These are phyloP conservation scores for Pterocles burchelli DNA, from an alignment of 2,113 vertebrate genomes.

Conservation along the genomic window DNA sequence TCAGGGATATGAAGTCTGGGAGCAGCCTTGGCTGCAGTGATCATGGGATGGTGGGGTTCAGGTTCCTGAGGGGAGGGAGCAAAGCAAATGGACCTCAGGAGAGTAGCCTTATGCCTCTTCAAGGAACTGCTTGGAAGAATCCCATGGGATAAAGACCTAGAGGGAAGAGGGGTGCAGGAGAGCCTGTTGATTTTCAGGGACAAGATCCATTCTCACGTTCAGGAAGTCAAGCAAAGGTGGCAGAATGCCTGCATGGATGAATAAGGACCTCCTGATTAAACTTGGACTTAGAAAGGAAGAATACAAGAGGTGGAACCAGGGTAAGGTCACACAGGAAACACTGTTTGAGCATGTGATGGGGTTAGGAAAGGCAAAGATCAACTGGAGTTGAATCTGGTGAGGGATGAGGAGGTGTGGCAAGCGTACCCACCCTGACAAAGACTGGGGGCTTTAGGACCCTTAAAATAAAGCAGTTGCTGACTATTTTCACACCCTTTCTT, in stretches of 20 bases:
- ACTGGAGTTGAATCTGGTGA: neutral
- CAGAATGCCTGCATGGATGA: neutral
- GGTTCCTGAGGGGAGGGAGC: neutral
- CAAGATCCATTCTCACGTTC: neutral
- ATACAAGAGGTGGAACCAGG: neutral
- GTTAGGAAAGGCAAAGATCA: neutral
- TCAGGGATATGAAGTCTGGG: neutral
- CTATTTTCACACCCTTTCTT: too few species aligned
- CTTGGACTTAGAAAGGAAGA: neutral
- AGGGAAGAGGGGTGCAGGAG: neutral
- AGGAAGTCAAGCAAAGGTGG: neutral
- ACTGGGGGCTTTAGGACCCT: too few species aligned
- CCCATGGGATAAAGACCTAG: neutral
- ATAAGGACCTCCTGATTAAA: neutral
- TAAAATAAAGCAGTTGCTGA: too few species aligned
- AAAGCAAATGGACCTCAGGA: neutral
- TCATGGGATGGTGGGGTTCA: neutral
- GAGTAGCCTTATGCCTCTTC: neutral
- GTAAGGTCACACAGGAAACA: neutral
- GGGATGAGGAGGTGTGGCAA: too few species aligned
- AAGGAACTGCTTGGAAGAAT: neutral
- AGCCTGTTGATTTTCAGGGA: neutral
- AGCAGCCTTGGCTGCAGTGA: neutral
- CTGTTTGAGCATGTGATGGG: neutral
- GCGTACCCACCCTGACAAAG: too few species aligned